Evolutionary conservation across 2,797 vertebrate species (phyloP), one percentile per base, ranked within the genome.

Genomic region (Diceros bicornis): DNA sequence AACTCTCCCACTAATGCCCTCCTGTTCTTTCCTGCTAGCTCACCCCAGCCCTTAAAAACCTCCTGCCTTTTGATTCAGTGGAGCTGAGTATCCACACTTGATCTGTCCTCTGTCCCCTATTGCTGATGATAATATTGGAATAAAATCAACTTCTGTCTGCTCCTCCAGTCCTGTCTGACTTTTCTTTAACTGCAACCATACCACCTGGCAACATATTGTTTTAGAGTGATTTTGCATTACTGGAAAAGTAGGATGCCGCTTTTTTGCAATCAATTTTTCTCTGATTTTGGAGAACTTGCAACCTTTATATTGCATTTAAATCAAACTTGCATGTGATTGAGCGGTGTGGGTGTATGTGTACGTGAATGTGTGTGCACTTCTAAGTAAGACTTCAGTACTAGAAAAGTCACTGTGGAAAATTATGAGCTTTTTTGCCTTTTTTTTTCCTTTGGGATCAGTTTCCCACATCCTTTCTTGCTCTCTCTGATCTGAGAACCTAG

Each of bases 251-350:
- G 83, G 27, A 55, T 61, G 71, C 25, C 97, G 25, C 23, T 94
- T 0, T 0, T 82, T 97, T 97, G 92, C 91, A 97, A 97, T 81
- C 0, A 87, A 72, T 97, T 97, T 93, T 79, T 75, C 92, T 92
- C 29, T 72, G n/a, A 68, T 96, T 97, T 90, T 74, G 88, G 82
- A 93, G 89, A n/a, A 96, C n/a, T 96, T 37, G 18, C 55, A 92
- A 55, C 44, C 84, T 97, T 98, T 94, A 92, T 91, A 97, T 81
- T 82, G 66, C 6, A 3, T 95, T 97, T 96, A 95, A 94, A 95
- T 68, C 68, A 96, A 78, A 91, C 27, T 92, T 97, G 85, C 7
- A 23, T 61, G 14, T 69, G 74, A 27, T 34, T 47, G 13, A 25
- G 32, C 47, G 5, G 2, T 37, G 1, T 61, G 69, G 27, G 12